These are phyloP conservation scores for Threskiornis aethiopicus DNA, from an alignment of 2,797 vertebrate genomes.

Conservation along the genomic window DNA sequence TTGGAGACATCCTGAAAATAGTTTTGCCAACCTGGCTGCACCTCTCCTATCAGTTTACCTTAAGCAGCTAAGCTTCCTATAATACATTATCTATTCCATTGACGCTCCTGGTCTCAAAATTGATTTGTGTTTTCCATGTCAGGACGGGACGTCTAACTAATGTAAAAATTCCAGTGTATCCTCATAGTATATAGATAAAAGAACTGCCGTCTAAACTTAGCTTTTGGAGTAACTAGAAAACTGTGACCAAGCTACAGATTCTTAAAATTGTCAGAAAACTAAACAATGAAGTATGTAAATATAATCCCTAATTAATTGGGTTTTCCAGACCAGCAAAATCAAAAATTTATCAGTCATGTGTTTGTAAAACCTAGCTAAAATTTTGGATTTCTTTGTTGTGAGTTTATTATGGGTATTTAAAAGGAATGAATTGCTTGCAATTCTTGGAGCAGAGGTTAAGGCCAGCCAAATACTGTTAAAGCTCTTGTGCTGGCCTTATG, in stretches of 20 bases:
- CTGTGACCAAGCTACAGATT: background rate
- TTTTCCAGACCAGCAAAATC: background rate
- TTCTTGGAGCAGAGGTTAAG: background rate
- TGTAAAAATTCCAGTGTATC: background rate
- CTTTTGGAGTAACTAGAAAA: background rate
- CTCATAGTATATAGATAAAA: background rate
- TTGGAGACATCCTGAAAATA: background rate
- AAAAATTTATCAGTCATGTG: fast-evolving
- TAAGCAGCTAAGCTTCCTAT: background rate
- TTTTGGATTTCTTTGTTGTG: fast-evolving
- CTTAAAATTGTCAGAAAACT: background rate
- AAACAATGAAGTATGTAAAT: background rate
- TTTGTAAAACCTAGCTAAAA: background rate
- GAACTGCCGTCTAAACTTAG: background rate
- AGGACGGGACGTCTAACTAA: background rate
- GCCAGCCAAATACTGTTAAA: background rate
- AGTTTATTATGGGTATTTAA: background rate
- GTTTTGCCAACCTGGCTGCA: background rate
- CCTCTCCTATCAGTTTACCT: background rate
- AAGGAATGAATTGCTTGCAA: background rate
- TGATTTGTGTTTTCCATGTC: background rate
- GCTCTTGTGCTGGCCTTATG: background rate
- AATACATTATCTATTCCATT: background rate
- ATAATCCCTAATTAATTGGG: background rate
- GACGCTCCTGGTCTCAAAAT: background rate